Evolutionary conservation across 2,888 invertebrate species (phyloP).

Genomic region (Marasmarcha lunaedactyla): DNA sequence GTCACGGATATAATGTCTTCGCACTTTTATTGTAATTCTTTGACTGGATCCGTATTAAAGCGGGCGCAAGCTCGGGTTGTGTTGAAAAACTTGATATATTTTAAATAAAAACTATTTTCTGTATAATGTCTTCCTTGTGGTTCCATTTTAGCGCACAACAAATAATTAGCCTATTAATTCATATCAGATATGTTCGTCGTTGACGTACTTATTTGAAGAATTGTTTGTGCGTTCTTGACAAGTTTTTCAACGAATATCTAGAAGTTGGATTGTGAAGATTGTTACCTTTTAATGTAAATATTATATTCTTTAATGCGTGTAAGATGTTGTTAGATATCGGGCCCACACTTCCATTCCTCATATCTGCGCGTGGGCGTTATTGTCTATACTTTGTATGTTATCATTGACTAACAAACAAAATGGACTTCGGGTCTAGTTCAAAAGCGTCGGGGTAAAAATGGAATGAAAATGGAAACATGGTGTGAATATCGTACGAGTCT

Average conservation of each 20-base stretch:
- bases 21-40: conserved; percentile 47
- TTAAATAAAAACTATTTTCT: conserved; percentile 24
- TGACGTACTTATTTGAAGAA: conserved; percentile 2
- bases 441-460: too few relatives aligned
- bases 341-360: conserved; percentile 13
- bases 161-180: conserved; percentile 46
- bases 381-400: conserved; percentile 18
- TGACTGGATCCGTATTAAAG: background rate
- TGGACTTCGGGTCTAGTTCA: too few relatives aligned
- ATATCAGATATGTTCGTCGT: conserved; percentile 49
- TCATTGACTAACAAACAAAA: too few relatives aligned
- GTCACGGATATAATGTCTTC: conserved; percentile 47
- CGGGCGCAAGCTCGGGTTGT: conserved; percentile 22
- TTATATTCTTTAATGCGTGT: conserved; percentile 9
- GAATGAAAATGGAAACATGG: too few relatives aligned
- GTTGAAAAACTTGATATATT: conserved; percentile 50
- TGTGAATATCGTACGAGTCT: too few relatives aligned
- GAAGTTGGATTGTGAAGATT: conserved; percentile 14
- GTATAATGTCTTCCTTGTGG: conserved; percentile 55
- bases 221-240: conserved; percentile 15
- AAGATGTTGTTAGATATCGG: conserved; percentile 37
- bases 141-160: conserved; percentile 60
- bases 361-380: conserved; percentile 11
- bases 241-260: conserved; percentile 48
- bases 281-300: conserved; percentile 4